Conservation (phyloP, 2,113 vertebrate species). For the Cyanoderma ruficeps region DNA sequence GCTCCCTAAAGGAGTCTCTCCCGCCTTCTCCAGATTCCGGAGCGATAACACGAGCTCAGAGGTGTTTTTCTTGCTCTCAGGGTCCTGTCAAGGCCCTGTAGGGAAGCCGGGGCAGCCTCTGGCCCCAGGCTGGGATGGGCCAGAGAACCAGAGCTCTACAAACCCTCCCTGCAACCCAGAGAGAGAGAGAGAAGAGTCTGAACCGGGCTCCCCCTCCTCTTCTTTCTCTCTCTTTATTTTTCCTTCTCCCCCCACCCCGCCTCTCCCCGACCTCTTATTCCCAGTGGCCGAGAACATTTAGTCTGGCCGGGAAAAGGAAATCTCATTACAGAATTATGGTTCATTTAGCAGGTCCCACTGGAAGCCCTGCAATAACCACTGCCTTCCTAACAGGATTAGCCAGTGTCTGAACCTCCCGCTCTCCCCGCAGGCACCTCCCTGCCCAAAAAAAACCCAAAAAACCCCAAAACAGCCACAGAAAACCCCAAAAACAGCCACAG, state of each 20-base stretch:
- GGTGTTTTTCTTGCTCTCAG: background rate
- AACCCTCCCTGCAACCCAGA: background rate
- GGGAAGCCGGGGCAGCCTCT: background rate
- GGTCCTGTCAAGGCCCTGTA: background rate
- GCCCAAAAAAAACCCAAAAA: background rate
- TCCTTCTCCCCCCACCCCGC: no score
- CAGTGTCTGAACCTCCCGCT: constrained; percentile 51
- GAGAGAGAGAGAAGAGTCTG: background rate
- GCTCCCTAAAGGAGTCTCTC: background rate
- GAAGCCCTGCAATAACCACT: constrained; percentile 66
- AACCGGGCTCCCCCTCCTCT: background rate
- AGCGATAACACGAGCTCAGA: background rate
- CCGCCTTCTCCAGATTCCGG: accelerated
- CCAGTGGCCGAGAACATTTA: constrained; percentile 45
- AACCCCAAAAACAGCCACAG: background rate
- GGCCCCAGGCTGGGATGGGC: background rate
- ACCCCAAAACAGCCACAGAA: background rate
- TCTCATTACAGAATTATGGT: constrained; percentile 61
- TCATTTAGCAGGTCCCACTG: constrained; percentile 65
- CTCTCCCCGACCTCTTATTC: constrained; percentile 3
- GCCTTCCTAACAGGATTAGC: constrained; percentile 71
- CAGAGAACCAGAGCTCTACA: background rate
- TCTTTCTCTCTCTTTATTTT: background rate
- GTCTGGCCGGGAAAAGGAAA: constrained; percentile 67
- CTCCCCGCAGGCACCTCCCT: background rate